These are phyloP conservation scores for Heterotilapia buettikoferi DNA, from an alignment of 2,113 vertebrate species.

Conservation along the genomic window DNA sequence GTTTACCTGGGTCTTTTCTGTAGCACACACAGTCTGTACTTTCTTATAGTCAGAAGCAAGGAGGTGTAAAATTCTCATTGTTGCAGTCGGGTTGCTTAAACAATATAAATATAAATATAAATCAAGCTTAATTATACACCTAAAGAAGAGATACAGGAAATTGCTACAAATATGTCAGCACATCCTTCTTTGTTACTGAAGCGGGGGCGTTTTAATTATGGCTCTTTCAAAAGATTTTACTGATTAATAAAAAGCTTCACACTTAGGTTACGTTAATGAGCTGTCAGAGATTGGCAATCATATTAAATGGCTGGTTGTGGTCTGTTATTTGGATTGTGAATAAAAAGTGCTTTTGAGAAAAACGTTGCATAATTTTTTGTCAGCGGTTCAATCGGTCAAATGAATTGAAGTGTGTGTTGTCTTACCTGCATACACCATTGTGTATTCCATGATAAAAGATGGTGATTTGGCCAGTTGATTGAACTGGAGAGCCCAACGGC, in stretches of 20 bases:
- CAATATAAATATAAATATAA: neutral
- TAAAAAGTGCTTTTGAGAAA: neutral
- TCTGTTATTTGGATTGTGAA: neutral
- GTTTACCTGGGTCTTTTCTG: neutral
- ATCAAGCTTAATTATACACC: neutral
- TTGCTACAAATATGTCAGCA: neutral
- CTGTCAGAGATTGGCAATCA: neutral
- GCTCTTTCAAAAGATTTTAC: neutral
- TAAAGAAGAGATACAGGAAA: neutral
- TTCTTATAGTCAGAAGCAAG: neutral
- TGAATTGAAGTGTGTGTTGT: neutral
- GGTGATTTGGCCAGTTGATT: conserved; percentile 4
- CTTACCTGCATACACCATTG: neutral
- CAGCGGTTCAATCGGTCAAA: neutral
- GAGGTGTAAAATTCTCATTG: neutral
- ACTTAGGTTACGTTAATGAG: neutral
- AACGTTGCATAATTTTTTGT: neutral
- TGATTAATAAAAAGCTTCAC: neutral
- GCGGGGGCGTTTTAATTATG: neutral
- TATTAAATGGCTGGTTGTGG: neutral
- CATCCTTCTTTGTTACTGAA: neutral
- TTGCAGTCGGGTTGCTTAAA: neutral
- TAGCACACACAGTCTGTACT: neutral
- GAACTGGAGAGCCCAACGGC: conserved; percentile 29
- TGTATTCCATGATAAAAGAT: neutral